Conservation (phyloP, 2,797 vertebrate species). For the Pterois miles region DNA sequence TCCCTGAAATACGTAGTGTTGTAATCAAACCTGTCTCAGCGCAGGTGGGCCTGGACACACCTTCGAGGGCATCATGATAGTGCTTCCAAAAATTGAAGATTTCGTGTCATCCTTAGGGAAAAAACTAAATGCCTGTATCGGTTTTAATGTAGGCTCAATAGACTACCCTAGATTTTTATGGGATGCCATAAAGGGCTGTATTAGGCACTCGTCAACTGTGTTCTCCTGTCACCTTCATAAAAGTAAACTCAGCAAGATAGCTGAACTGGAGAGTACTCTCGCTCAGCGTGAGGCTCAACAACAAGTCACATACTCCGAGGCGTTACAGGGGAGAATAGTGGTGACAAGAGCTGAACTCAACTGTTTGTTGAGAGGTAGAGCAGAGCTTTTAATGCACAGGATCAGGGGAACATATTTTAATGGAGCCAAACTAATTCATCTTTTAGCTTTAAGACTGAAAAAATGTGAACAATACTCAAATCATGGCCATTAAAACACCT, state of each 20-base stretch:
- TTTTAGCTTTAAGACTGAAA: background rate
- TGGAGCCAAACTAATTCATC: background rate
- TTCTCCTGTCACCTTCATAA: background rate
- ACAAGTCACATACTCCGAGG: background rate
- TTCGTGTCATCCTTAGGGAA: background rate
- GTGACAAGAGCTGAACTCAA: background rate
- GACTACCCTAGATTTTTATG: background rate
- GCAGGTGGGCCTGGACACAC: no score
- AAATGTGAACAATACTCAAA: background rate
- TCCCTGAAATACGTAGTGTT: slow-evolving; percentile 1
- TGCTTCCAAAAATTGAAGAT: no score
- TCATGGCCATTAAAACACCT: background rate
- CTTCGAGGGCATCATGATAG: no score
- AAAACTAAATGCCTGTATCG: background rate
- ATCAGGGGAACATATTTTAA: background rate
- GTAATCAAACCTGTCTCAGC: no score
- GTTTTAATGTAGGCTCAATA: background rate
- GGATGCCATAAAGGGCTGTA: background rate
- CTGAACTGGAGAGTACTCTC: background rate
- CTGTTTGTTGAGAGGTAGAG: background rate
- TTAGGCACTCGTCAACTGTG: background rate
- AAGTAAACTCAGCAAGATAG: background rate
- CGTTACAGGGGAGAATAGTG: background rate
- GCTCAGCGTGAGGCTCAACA: background rate
- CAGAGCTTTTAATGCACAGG: background rate